phyloP scores from a whole-genome alignment of 2,797 vertebrate species.

The Anguilla obscura region DNA sequence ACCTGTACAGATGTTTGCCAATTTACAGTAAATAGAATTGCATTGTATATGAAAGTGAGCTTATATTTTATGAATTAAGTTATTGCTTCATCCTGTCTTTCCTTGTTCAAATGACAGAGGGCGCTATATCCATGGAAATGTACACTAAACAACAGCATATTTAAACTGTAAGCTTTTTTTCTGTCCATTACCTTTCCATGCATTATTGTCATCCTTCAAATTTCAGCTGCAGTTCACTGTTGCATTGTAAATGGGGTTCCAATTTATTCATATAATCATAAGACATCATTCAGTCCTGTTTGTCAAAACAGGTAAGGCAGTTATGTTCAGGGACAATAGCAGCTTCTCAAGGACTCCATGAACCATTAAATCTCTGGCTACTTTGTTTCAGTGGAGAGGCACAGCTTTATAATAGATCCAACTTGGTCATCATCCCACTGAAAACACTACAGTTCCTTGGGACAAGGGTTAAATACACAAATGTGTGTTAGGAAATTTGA shows the following conservation, averaged over 20 bases:
- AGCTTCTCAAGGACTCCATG: not conserved
- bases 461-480: not conserved
- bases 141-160: not conserved
- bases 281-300: not conserved
- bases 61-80: not conserved
- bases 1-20: too few relatives aligned
- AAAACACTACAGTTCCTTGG: not conserved
- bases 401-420: not conserved
- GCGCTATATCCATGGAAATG: conserved; percentile 3
- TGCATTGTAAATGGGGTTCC: not conserved
- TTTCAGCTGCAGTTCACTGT: too few relatives aligned
- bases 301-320: not conserved
- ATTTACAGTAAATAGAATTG: not conserved
- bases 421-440: not conserved
- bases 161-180: not conserved
- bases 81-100: not conserved
- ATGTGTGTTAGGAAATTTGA: not conserved
- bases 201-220: too few relatives aligned
- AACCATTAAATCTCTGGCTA: not conserved
- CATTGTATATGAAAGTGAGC: not conserved
- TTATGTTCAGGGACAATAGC: not conserved
- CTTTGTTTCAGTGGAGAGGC: not conserved
- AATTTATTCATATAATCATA: not conserved
- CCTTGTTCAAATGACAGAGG: not conserved
- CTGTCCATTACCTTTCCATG: not conserved